A percentile compares a stretch with the other conserved stretches of the same genome.
Conservation (phyloP, 2,113 vertebrate genomes). For the Tympanuchus pallidicinctus region DNA sequence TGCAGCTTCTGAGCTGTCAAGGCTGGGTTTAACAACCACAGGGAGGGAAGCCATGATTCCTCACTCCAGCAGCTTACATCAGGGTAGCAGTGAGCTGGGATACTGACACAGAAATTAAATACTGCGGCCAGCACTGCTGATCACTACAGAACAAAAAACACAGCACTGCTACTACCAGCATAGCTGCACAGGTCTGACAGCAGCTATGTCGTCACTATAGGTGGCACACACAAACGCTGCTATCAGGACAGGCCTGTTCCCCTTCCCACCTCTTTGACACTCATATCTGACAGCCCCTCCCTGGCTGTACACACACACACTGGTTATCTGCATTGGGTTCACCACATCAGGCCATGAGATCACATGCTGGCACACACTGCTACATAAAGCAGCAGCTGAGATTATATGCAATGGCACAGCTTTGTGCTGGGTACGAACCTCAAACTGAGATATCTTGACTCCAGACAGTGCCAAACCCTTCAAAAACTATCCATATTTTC, state of each 20-base stretch:
- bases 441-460: background rate
- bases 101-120: constrained; percentile 14
- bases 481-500: background rate
- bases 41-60: background rate
- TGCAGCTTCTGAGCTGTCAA: constrained; percentile 21
- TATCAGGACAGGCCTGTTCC: background rate
- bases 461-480: background rate
- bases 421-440: background rate
- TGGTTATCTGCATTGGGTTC: background rate
- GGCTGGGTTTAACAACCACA: background rate
- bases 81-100: background rate
- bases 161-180: background rate
- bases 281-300: constrained; percentile 22
- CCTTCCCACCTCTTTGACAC: background rate
- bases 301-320: background rate
- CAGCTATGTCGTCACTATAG: background rate
- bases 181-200: background rate
- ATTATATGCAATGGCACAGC: background rate
- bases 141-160: background rate
- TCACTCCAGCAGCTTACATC: background rate
- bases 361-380: background rate
- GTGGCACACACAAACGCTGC: background rate
- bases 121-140: background rate
- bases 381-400: background rate
- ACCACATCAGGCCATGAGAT: background rate